Conservation (phyloP, 53 echinoderm and acorn worm species). For the Crossaster papposus region DNA sequence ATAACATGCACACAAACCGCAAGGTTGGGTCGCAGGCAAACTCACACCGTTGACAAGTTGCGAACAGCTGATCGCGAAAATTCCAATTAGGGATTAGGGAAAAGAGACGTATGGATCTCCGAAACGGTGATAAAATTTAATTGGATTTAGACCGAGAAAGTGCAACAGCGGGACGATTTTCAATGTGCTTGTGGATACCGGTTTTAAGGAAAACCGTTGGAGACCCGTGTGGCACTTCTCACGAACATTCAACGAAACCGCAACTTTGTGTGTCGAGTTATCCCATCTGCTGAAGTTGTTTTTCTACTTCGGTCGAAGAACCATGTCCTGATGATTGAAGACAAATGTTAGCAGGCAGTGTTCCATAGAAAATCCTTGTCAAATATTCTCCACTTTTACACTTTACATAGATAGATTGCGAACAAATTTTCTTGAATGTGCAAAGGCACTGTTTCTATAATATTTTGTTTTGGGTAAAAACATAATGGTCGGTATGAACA, state of each 20-base stretch:
- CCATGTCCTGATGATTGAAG: too few species aligned
- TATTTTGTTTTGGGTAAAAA: too few species aligned
- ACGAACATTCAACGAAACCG: not conserved
- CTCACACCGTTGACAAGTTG: not conserved
- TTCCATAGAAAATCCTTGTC: too few species aligned
- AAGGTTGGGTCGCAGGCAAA: not conserved
- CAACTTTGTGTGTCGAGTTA: not conserved
- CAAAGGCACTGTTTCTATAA: too few species aligned
- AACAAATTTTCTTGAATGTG: too few species aligned
- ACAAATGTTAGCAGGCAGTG: too few species aligned
- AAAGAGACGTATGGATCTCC: not conserved
- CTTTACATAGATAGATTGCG: too few species aligned
- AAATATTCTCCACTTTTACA: too few species aligned
- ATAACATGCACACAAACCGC: not conserved
- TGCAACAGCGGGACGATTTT: constrained; percentile 7
- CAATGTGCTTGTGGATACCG: constrained; percentile 14
- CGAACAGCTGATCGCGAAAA: constrained; percentile 6
- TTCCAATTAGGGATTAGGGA: constrained; percentile 9
- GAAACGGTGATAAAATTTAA: constrained; percentile 5
- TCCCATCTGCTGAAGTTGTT: too few species aligned
- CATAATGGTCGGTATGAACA: too few species aligned
- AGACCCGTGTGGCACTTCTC: not conserved
- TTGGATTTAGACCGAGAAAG: constrained; percentile 8
- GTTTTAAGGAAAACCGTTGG: not conserved
- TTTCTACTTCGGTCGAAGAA: too few species aligned